These are phyloP conservation scores for Lepisosteus osseus DNA, from an alignment of 2,113 vertebrate species.

Conservation along the genomic window DNA sequence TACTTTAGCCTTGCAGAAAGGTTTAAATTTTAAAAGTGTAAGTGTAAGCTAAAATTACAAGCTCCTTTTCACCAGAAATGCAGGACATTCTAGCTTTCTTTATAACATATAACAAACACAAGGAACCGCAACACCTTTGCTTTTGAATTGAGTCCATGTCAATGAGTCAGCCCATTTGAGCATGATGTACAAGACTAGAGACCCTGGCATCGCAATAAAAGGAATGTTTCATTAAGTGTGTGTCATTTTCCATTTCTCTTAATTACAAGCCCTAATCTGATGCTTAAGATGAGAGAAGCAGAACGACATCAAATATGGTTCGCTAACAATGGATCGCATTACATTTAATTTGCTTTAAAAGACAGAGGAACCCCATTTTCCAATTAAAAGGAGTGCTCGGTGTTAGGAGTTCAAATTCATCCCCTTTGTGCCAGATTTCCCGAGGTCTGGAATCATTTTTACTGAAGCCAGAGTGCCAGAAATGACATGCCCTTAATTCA, in stretches of 20 bases:
- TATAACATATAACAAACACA: neutral
- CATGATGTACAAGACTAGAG: constrained; percentile 24
- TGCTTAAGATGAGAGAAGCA: neutral
- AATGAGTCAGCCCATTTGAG: neutral
- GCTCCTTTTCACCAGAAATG: too few relatives aligned
- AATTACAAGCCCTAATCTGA: constrained; percentile 21
- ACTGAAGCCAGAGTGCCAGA: neutral
- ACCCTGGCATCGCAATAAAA: constrained; percentile 34
- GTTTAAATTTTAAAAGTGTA: too few relatives aligned
- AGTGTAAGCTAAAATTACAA: too few relatives aligned
- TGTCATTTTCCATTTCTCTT: constrained; percentile 37
- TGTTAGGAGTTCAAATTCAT: constrained; percentile 20
- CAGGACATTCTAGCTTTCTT: too few relatives aligned
- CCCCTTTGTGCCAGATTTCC: neutral
- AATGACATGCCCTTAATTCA: constrained; percentile 25
- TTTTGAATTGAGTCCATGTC: constrained; percentile 6
- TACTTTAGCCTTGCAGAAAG: too few relatives aligned
- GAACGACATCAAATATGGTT: constrained; percentile 15
- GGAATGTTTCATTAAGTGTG: constrained; percentile 43
- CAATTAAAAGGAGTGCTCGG: constrained; percentile 17
- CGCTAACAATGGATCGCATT: constrained; percentile 17
- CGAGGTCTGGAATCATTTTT: neutral
- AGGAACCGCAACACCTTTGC: neutral
- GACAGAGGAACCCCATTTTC: constrained; percentile 24
- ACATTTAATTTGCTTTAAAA: constrained; percentile 28